phyloP scores from a whole-genome alignment of 2,113 vertebrate species.

The Poeciliopsis prolifica region DNA sequence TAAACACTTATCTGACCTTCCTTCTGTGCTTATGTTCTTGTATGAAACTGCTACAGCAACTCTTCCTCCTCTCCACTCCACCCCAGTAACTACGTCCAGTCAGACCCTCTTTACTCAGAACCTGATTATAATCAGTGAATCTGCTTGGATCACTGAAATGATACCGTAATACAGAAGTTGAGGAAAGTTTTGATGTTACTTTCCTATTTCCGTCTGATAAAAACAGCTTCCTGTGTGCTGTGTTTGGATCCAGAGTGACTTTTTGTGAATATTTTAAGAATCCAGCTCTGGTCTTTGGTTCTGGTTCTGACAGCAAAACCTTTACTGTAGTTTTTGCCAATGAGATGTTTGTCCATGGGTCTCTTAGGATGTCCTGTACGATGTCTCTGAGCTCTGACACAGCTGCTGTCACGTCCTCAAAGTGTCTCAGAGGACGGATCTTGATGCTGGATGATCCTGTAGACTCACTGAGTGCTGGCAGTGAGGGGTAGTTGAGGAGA shows the following conservation, averaged over 20 bases:
- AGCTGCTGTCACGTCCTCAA: too few relatives aligned
- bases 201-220: constrained; percentile 20
- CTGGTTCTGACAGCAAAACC: neutral
- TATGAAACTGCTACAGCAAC: neutral
- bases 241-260: constrained; percentile 26
- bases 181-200: neutral
- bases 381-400: too few relatives aligned
- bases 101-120: constrained; percentile 20
- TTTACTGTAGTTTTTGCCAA: too few relatives aligned
- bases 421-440: too few relatives aligned
- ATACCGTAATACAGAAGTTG: too few relatives aligned
- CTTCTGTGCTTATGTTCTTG: constrained; percentile 10
- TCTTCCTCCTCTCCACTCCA: neutral
- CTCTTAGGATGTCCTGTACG: too few relatives aligned
- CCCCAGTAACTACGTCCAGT: constrained; percentile 27
- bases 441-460: too few relatives aligned
- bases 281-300: neutral
- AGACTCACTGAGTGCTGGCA: too few relatives aligned
- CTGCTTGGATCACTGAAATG: too few relatives aligned
- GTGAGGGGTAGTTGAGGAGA: too few relatives aligned
- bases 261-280: neutral
- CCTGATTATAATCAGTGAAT: neutral
- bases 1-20: too few relatives aligned
- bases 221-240: fast-evolving
- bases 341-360: too few relatives aligned